These are phyloP conservation scores for Callorhinus ursinus DNA, from an alignment of 2,113 vertebrate species.

Conservation along the genomic window DNA sequence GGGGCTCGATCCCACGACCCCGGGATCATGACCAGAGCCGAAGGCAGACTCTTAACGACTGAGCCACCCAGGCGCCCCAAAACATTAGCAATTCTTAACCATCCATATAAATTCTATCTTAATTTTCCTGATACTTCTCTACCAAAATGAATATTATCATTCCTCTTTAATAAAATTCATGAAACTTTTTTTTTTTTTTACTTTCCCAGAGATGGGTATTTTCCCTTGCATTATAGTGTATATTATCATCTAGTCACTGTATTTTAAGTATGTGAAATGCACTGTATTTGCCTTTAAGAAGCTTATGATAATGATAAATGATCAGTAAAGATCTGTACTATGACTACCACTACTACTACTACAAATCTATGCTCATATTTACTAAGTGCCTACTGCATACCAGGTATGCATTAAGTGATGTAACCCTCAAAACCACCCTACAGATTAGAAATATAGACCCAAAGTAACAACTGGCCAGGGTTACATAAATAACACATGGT, in stretches of 20 bases:
- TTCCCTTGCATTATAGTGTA: background rate
- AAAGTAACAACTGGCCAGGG: background rate
- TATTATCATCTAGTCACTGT: background rate
- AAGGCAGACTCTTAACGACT: too few relatives aligned
- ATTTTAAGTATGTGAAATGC: background rate
- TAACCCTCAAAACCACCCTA: background rate
- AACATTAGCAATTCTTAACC: background rate
- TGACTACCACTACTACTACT: background rate
- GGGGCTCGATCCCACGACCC: too few relatives aligned
- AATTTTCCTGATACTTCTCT: background rate
- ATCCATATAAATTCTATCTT: background rate
- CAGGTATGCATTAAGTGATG: background rate
- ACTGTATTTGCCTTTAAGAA: background rate
- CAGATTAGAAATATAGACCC: background rate
- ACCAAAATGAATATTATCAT: background rate
- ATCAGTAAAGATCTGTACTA: background rate
- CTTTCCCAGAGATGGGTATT: background rate
- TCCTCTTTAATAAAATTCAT: background rate
- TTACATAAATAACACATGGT: background rate
- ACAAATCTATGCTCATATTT: background rate
- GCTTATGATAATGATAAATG: background rate
- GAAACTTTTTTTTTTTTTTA: background rate
- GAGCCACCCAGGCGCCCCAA: background rate
- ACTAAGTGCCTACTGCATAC: background rate
- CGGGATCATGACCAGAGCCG: too few relatives aligned